Base-by-base conservation (phyloP, 2,888 invertebrate species). In the Empis stercorea region DNA sequence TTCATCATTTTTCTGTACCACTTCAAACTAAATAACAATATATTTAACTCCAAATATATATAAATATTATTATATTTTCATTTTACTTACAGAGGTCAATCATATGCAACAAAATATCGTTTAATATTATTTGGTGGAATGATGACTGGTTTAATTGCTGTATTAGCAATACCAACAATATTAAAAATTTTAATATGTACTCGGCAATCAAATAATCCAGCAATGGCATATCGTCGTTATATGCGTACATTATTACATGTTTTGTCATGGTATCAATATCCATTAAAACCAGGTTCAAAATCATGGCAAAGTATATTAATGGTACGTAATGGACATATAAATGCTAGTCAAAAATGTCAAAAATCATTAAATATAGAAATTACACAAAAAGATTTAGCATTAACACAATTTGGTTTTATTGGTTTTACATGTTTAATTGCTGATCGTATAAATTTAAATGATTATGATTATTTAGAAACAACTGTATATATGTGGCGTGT, bases 381-480 rank as follows among this genome's bases (percentile, higher is more conserved):
- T 15, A 78, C 80, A 0, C 89, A 89, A 63, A 73, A 80, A 51
- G 87, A 88, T 60, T 76, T 91, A 74, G 81, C 81, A 0, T 62
- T 88, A 11, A 87, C 88, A 0, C 85, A 84, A 65, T 84, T 84
- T 60, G 87, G 85, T 5, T 89, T 89, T 62, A 74, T 88, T 57
- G 88, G 87, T 7, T 50, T 45, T 27, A 41, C 41, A 17, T 17
- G 37, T 6, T 14, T 49, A 5, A 73, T 73, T 46, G 73, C 77
- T 0, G 71, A 78, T 43, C 61, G 70, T 50, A 70, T 86, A 38
- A 85, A 86, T 0, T 70, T 87, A 14, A 61, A 69, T 4, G 70
- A 73, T 45, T 65, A 71, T 10, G 65, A 52, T 4, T 48, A 86
- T 52, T 71, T 83, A 60, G 80, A 81, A 32, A 83, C 79, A 1